Percentiles rank a stretch among this genome's conserved stretches.
These are phyloP conservation scores for Rhadina sibilatrix DNA, from an alignment of 2,113 vertebrate species.

Conservation along the genomic window DNA sequence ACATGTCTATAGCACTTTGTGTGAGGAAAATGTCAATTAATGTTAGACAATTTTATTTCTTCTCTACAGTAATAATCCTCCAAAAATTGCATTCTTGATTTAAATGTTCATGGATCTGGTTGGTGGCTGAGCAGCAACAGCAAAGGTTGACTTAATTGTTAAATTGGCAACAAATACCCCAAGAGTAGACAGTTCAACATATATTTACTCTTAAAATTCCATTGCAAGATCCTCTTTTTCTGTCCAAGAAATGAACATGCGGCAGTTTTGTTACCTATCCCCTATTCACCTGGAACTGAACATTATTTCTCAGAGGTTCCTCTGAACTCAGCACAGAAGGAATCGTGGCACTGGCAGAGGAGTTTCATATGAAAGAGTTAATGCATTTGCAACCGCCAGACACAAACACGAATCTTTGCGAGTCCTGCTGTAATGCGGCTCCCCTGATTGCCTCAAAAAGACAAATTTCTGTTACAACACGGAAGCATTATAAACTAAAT, in stretches of 20 bases:
- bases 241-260: neutral
- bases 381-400: neutral
- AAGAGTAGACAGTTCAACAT: neutral
- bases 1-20: neutral
- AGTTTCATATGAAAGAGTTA: slow-evolving; percentile 35
- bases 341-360: neutral
- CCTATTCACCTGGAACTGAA: neutral
- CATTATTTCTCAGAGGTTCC: neutral
- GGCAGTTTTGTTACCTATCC: neutral
- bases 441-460: slow-evolving; percentile 62
- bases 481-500: slow-evolving; percentile 63
- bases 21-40: neutral
- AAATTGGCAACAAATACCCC: neutral
- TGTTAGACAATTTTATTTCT: neutral
- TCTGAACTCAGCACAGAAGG: neutral
- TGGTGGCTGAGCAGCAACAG: neutral
- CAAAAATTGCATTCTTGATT: neutral
- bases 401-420: slow-evolving; percentile 11
- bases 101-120: neutral
- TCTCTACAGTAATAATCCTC: neutral
- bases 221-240: accelerated
- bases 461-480: slow-evolving; percentile 50
- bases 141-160: neutral
- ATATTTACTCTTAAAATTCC: neutral
- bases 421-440: slow-evolving; percentile 62